Percentiles rank a stretch among this genome's conserved stretches.
phyloP scores from a whole-genome alignment of 2,797 vertebrate genomes.

The Picus viridis region DNA sequence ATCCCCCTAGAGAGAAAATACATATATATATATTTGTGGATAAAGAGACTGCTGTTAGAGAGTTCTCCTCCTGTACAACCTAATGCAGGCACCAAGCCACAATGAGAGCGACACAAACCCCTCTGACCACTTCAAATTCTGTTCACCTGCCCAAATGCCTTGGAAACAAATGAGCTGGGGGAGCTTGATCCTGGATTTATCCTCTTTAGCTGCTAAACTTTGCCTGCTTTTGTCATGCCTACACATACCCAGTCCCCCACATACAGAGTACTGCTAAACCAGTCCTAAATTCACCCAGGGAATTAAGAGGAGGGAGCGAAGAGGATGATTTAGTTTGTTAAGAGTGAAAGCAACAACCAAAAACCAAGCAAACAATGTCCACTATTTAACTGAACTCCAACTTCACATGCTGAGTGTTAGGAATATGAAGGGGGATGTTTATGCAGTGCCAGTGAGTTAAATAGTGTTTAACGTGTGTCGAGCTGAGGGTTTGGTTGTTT shows the following conservation, averaged over 20 bases:
- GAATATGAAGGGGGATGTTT: background rate
- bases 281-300: background rate
- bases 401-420: background rate
- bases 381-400: background rate
- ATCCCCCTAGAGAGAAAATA: background rate
- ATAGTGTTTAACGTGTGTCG: background rate
- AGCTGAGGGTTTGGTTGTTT: too few relatives aligned
- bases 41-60: background rate
- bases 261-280: background rate
- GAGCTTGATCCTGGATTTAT: background rate
- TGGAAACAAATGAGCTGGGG: background rate
- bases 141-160: background rate
- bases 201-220: background rate
- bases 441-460: background rate
- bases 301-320: background rate
- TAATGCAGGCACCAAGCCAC: background rate
- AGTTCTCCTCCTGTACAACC: background rate
- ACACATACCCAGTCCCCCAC: background rate
- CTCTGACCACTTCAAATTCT: background rate
- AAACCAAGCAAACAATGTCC: background rate
- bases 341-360: background rate
- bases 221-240: background rate
- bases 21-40: too few relatives aligned
- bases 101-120: background rate
- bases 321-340: background rate